These are phyloP conservation scores for Octomys mimax DNA, from an alignment of 2,797 vertebrate species.

Conservation along the genomic window DNA sequence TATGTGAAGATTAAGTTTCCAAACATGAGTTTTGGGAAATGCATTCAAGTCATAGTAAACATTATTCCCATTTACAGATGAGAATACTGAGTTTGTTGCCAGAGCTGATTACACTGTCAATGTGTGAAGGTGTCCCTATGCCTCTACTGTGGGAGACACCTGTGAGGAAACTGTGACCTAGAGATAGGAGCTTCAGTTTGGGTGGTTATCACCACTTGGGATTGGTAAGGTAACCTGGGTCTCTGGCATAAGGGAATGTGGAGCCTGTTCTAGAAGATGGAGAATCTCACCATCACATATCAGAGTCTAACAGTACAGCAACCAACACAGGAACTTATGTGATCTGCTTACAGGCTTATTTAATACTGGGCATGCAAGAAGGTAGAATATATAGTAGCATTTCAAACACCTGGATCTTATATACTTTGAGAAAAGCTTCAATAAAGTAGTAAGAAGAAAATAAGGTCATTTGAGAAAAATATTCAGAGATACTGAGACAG, in stretches of 20 bases:
- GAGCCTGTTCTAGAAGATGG: background rate
- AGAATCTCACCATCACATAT: background rate
- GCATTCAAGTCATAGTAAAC: background rate
- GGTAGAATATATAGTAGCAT: background rate
- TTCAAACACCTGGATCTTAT: background rate
- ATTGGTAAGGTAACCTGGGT: background rate
- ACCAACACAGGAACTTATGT: background rate
- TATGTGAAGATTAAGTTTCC: background rate
- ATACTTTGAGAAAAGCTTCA: conserved; percentile 18
- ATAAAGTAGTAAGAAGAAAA: background rate
- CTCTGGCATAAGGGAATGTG: background rate
- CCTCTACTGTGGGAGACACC: background rate
- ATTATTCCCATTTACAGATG: background rate
- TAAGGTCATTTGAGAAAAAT: background rate
- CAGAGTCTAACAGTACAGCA: background rate
- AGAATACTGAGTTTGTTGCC: background rate
- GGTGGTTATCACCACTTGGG: background rate
- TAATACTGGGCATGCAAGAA: background rate
- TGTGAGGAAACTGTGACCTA: background rate
- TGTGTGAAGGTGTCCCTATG: background rate
- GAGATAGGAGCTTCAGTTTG: background rate
- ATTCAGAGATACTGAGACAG: background rate
- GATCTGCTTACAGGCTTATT: background rate
- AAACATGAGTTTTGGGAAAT: background rate
- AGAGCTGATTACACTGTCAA: background rate